phyloP scores from a whole-genome alignment of 2,797 vertebrate genomes.

The Cuniculus paca region DNA sequence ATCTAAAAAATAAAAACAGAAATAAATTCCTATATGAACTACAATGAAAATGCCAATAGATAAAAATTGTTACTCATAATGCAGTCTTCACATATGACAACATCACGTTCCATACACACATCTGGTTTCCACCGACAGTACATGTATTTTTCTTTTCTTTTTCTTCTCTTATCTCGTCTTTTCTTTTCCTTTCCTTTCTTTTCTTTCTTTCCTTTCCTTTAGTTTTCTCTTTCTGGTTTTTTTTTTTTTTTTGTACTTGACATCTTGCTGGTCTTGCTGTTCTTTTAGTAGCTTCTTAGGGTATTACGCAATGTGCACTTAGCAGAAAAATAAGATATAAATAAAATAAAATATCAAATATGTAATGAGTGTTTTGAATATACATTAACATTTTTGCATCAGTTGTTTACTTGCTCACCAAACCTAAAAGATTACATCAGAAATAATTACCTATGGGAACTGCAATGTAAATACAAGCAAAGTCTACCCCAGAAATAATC shows the following conservation, averaged over 20 bases:
- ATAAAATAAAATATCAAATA: background rate
- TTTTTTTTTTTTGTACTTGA: background rate
- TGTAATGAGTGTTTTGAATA: background rate
- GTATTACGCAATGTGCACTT: background rate
- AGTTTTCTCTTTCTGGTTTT: background rate
- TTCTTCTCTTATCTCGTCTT: background rate
- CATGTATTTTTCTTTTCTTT: background rate
- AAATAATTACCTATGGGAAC: background rate
- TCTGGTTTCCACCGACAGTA: background rate
- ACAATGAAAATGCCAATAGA: background rate
- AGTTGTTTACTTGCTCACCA: background rate
- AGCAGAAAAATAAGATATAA: background rate
- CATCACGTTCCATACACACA: background rate
- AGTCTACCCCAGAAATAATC: background rate
- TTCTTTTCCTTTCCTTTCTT: background rate
- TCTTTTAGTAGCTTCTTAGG: background rate
- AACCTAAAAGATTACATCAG: background rate
- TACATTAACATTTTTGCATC: background rate
- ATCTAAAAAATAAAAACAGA: background rate
- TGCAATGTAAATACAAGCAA: background rate
- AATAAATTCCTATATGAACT: background rate
- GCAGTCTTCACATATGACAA: background rate
- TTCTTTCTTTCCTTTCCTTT: background rate
- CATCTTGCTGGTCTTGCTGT: background rate
- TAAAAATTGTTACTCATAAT: background rate